Evolutionary conservation across 2,113 vertebrate species (phyloP), one percentile per base, ranked within the genome.

Genomic region (Prolemur simus): DNA sequence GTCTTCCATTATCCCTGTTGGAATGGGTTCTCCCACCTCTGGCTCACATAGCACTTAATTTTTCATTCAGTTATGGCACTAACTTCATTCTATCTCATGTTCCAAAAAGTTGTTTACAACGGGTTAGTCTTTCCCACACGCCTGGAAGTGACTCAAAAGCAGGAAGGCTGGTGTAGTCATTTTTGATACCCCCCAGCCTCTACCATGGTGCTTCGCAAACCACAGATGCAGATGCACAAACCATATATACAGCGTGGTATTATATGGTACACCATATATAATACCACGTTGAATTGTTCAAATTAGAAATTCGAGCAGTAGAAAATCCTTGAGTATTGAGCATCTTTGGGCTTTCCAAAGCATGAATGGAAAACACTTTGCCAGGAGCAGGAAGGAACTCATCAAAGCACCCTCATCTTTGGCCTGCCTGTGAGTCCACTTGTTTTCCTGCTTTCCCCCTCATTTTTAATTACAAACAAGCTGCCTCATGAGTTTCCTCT

Each of bases 61-160:
- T 83, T 96, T 93, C 78, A 85, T 71, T 93, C 37, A 0, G 14
- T 89, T 78, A 39, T 25, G 66, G 47, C 45, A 32, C 39, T 84
- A 58, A 78, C 45, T 58, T 95, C 87, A 78, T 94, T 95, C 87
- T 56, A 45, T 52, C 37, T 96, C 56, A 5, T 80, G 52, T 73
- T 96, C 47, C 93, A 90, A 93, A 73, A 94, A 20, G 39, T 49
- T 92, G 47, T 95, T 96, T 87, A 82, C 71, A 47, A 66, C 12
- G 27, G 47, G 37, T 71, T 80, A 77, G 58, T 86, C 81, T 90
- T 91, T 83, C 58, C 80, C 76, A 34, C 11, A 15, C 71, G 58
- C 66, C 69, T 80, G 32, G 95, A 60, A 94, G 74, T 69, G 56
- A 87, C 15, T 29, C 90, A 74, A 85, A 95, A 83, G 11, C 37